Percentiles rank a stretch among this genome's conserved stretches.
Evolutionary conservation across 23 tunicate species (phyloP).

Genomic region (Trididemnum nubilum): DNA sequence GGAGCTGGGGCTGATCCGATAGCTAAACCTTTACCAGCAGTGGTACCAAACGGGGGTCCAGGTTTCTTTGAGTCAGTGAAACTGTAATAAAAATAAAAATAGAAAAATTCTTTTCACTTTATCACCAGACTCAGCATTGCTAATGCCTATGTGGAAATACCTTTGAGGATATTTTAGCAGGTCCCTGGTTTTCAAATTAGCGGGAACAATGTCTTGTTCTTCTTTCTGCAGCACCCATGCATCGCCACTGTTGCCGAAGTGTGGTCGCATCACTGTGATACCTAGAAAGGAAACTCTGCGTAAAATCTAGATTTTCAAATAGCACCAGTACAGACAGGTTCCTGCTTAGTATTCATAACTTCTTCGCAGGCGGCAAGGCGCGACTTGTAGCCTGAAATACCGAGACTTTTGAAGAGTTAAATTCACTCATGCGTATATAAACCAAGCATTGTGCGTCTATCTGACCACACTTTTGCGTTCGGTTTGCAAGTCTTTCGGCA

Average conservation of each 20-base stretch:
- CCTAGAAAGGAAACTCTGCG: conserved; percentile 47
- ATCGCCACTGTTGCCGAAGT: conserved; percentile 74
- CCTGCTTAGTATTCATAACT: too few relatives aligned
- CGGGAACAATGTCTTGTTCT: conserved; percentile 67
- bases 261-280: conserved; percentile 87
- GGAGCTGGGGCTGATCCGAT: conserved; percentile 65
- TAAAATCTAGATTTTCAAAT: not conserved
- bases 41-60: conserved; percentile 81
- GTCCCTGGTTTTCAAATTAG: conserved; percentile 67
- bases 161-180: conserved; percentile 47
- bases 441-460: too few relatives aligned
- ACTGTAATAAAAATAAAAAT: too few relatives aligned
- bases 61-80: conserved; percentile 56
- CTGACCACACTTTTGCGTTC: too few relatives aligned
- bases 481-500: too few relatives aligned
- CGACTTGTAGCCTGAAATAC: too few relatives aligned
- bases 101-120: not conserved
- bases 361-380: too few relatives aligned
- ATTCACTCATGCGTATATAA: too few relatives aligned
- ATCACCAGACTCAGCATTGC: too few relatives aligned
- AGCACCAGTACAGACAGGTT: not conserved
- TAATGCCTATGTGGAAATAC: too few relatives aligned
- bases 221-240: conserved; percentile 71
- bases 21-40: conserved; percentile 78
- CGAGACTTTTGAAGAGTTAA: too few relatives aligned